Conservation (phyloP, 2,888 invertebrate species). For the Antitype chi region DNA sequence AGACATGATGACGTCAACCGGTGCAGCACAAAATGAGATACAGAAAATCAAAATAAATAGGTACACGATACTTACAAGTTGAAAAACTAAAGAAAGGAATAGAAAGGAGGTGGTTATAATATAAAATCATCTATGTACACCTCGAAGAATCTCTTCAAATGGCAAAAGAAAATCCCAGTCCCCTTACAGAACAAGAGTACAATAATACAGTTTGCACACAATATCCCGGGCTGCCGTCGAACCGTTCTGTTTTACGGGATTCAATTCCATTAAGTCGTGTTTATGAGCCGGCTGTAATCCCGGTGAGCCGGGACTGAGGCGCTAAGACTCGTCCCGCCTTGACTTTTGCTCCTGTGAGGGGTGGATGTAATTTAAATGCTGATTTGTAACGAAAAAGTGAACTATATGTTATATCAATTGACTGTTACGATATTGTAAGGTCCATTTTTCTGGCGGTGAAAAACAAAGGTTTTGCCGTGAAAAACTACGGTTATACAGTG, state of each 20-base stretch:
- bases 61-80: neutral
- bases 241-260: slow-evolving; percentile 81
- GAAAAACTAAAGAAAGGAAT: neutral
- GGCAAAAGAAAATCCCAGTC: neutral
- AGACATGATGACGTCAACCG: neutral
- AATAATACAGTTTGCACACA: slow-evolving; percentile 65
- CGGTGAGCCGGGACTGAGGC: slow-evolving; percentile 58
- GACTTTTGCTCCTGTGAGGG: slow-evolving; percentile 59
- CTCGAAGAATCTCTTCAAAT: neutral
- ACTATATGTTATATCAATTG: neutral
- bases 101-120: neutral
- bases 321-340: slow-evolving; percentile 52
- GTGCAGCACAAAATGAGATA: neutral
- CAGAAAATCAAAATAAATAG: neutral
- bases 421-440: neutral
- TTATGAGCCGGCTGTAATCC: slow-evolving; percentile 78
- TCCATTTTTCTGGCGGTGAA: no score
- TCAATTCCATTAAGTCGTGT: slow-evolving; percentile 83
- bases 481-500: no score
- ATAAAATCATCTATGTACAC: neutral
- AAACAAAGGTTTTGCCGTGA: no score
- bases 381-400: slow-evolving; percentile 37
- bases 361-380: slow-evolving; percentile 60
- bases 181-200: slow-evolving; percentile 18
- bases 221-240: slow-evolving; percentile 61